phyloP scores from a whole-genome alignment of 1,140 invertebrate species.

The Brachionus sp. region DNA sequence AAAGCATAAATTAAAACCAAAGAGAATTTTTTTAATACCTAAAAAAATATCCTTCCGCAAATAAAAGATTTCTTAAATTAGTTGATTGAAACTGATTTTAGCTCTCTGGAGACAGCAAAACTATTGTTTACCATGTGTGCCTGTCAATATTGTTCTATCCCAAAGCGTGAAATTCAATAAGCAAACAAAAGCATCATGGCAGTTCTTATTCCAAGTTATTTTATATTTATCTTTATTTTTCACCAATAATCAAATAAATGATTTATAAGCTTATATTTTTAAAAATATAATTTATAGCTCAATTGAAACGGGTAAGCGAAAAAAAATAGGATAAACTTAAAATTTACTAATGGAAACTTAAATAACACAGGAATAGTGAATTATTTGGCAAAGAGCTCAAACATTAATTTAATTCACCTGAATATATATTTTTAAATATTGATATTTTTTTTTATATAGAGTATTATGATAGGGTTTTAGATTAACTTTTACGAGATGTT shows the following conservation, averaged over 20 bases:
- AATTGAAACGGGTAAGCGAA: background rate
- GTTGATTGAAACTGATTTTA: background rate
- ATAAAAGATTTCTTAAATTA: background rate
- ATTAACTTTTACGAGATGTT: background rate
- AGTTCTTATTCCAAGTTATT: background rate
- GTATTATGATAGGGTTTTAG: background rate
- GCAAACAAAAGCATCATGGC: background rate
- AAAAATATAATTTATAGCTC: constrained; percentile 8
- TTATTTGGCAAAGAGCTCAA: background rate
- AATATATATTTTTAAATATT: background rate
- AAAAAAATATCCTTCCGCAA: background rate
- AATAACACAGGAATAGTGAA: background rate
- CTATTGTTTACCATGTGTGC: background rate
- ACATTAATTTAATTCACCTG: constrained; percentile 12
- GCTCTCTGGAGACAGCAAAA: background rate
- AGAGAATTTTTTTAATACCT: background rate
- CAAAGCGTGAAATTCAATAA: background rate
- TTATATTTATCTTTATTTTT: constrained; percentile 9
- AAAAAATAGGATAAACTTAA: background rate
- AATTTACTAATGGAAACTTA: background rate
- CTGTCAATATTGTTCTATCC: background rate
- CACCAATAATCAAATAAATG: background rate
- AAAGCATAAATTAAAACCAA: background rate
- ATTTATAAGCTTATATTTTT: background rate
- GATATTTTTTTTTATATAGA: constrained; percentile 8